A percentile compares a stretch with the other conserved stretches of the same genome.
phyloP scores from a whole-genome alignment of 2,797 vertebrate species.

The Micrastur ruficollis region DNA sequence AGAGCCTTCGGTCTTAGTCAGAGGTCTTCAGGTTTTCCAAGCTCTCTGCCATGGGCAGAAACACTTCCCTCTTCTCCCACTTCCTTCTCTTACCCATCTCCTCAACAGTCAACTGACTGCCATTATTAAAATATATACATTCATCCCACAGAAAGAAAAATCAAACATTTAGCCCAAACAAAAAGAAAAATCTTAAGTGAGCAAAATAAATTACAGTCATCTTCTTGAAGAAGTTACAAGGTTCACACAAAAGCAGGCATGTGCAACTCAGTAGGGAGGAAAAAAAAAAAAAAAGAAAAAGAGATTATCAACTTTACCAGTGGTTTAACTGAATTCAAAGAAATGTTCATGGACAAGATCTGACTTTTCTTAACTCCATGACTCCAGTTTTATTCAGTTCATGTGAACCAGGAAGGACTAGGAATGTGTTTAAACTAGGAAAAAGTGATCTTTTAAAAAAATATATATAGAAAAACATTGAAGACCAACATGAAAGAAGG shows the following conservation, averaged over 20 bases:
- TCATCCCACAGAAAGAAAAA: neutral
- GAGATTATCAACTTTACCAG: neutral
- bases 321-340: neutral
- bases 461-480: neutral
- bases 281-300: neutral
- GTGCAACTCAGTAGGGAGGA: neutral
- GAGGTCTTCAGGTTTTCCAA: neutral
- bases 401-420: neutral
- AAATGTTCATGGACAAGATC: neutral
- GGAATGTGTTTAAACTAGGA: neutral
- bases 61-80: neutral
- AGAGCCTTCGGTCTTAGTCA: neutral
- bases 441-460: neutral
- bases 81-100: neutral
- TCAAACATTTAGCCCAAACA: neutral
- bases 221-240: neutral
- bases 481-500: neutral
- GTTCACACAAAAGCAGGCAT: neutral
- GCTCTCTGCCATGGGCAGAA: neutral
- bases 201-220: neutral
- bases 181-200: neutral
- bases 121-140: neutral
- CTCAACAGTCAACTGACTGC: neutral
- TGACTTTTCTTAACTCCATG: neutral
- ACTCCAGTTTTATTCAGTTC: neutral